A percentile compares a stretch with the other conserved stretches of the same genome.
phyloP scores from a whole-genome alignment of 2,113 vertebrate species.

The Chaetura pelagica region DNA sequence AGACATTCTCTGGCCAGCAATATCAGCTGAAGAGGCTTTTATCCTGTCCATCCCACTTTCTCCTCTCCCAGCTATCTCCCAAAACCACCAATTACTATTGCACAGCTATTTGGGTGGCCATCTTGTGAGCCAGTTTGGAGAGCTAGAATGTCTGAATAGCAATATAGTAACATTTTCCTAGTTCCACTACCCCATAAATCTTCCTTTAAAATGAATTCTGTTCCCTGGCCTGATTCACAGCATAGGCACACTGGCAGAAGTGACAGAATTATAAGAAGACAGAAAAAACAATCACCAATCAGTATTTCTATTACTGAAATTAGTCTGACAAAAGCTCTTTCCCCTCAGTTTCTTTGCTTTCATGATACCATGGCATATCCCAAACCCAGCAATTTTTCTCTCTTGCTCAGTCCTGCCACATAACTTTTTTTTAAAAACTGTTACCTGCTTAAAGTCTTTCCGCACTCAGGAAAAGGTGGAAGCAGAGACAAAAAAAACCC shows the following conservation, averaged over 20 bases:
- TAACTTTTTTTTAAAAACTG: not conserved
- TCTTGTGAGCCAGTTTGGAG: not conserved
- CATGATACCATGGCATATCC: not conserved
- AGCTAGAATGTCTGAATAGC: not conserved
- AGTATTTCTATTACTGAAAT: not conserved
- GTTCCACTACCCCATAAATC: not conserved
- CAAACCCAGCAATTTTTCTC: not conserved
- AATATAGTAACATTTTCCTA: not conserved
- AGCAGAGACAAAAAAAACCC: accelerated
- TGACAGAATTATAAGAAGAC: not conserved
- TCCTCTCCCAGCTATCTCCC: not conserved
- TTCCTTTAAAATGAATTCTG: not conserved
- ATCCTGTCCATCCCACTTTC: not conserved
- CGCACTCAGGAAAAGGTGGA: not conserved
- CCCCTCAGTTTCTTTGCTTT: not conserved
- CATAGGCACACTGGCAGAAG: not conserved
- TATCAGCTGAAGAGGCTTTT: not conserved
- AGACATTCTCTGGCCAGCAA: not conserved
- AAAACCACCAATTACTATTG: not conserved
- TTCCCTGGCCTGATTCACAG: not conserved
- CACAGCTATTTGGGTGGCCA: not conserved
- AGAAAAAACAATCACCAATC: not conserved
- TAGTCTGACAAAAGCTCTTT: not conserved
- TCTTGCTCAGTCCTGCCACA: not conserved
- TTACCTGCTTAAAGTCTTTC: not conserved